These are phyloP conservation scores for Strix occidentalis DNA, from an alignment of 2,797 vertebrate species.

Conservation along the genomic window DNA sequence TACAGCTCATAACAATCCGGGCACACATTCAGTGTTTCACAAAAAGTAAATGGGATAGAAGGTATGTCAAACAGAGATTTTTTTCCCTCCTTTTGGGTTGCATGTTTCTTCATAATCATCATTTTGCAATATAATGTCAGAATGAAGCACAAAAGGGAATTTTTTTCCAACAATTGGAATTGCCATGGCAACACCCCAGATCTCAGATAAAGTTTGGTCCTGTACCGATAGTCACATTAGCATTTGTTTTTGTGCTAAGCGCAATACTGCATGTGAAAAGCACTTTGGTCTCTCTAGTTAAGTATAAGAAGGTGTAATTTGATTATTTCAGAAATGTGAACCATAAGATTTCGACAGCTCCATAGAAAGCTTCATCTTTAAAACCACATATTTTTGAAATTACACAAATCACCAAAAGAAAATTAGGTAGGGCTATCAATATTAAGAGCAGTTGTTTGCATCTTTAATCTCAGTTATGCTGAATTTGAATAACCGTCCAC, in stretches of 20 bases:
- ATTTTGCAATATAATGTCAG: slow-evolving; percentile 73
- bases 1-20: neutral
- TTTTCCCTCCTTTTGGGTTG: neutral
- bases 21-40: neutral
- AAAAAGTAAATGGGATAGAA: slow-evolving; percentile 42
- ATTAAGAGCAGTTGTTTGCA: neutral
- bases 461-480: neutral
- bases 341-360: slow-evolving; percentile 33
- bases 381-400: slow-evolving; percentile 20
- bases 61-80: neutral
- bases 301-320: slow-evolving; percentile 62
- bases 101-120: slow-evolving; percentile 64
- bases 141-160: slow-evolving; percentile 66
- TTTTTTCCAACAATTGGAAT: slow-evolving; percentile 74
- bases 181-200: slow-evolving; percentile 81
- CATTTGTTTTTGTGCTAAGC: slow-evolving; percentile 71
- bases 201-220: slow-evolving; percentile 78
- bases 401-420: neutral
- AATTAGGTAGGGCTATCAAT: neutral
- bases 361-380: slow-evolving; percentile 36
- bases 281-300: slow-evolving; percentile 63
- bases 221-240: slow-evolving; percentile 72
- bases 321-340: slow-evolving; percentile 65
- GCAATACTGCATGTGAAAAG: slow-evolving; percentile 65
- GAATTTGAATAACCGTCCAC: neutral